Evolutionary conservation across 92 coral and sea anemone species (phyloP), one percentile per base, ranked within the genome.

Genomic region (Siderastrea siderea): DNA sequence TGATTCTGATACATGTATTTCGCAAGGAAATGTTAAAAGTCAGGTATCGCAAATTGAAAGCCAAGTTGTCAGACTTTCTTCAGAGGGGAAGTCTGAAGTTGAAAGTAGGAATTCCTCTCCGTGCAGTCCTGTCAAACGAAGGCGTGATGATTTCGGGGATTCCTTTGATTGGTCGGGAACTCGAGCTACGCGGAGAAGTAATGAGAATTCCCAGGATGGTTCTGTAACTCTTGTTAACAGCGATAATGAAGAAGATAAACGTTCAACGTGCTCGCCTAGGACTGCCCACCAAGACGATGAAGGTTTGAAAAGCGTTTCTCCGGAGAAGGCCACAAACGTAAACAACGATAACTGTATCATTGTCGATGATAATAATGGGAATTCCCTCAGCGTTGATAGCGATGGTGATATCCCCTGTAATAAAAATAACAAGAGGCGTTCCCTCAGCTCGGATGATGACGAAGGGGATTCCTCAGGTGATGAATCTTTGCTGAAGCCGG

Each of bases 101-200:
- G 64, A 77, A 50, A 61, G 64, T 44, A 15, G 6, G n/a, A 67
- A 54, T 63, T 26, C 47, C 7, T 7, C 79, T 43, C 51, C 65
- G 3, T 26, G 68, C 5, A 52, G 47, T 81, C 14, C 79, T 45
- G 13, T 52, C 3, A 57, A 64, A 57, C 80, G 67, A 55, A 44
- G 53, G 58, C 64, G 43, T 43, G 49, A 52, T 66, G 68, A 71
- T 14, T 50, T 59, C 3, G 74, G 9, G 8, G 87, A 84, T 50
- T 73, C 87, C 7, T 84, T 84, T 65, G 61, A 64, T 52, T 84
- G 87, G 80, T 60, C 87, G 11, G 73, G 73, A 13, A 73, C 72
- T 59, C 55, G 11, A 75, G 49, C 16, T 11, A 48, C 3, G 45
- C 16, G 1, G n/a, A 63, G 60, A 57, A 48, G 19, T 26, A 46